Conservation (phyloP, 2,888 invertebrate species). For the Dioctria rufipes region DNA sequence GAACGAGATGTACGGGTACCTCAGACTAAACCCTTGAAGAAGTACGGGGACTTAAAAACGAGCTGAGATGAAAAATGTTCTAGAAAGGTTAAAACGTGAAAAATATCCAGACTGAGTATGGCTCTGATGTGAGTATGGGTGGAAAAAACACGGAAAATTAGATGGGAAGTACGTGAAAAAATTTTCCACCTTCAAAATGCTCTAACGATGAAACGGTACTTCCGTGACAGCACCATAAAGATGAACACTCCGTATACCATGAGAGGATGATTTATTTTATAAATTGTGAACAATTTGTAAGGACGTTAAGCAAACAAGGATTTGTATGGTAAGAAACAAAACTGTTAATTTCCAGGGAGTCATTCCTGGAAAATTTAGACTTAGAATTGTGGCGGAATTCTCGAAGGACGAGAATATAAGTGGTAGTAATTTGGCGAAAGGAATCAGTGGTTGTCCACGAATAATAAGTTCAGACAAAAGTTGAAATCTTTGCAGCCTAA, state of each 20-base stretch:
- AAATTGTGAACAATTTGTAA: slow-evolving; percentile 60
- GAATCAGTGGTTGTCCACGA: slow-evolving; percentile 32
- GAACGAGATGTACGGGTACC: not conserved
- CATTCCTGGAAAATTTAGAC: not conserved
- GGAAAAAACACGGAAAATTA: slow-evolving; percentile 20
- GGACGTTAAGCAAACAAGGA: slow-evolving; percentile 59
- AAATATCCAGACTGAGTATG: slow-evolving; percentile 3
- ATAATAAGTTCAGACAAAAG: not conserved
- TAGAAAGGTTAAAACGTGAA: slow-evolving; percentile 52
- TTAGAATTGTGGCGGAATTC: not conserved
- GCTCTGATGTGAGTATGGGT: slow-evolving; percentile 29
- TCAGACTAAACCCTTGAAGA: slow-evolving; percentile 44
- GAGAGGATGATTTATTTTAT: slow-evolving; percentile 59
- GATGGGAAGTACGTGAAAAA: slow-evolving; percentile 39
- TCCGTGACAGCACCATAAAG: slow-evolving; percentile 10
- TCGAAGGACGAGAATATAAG: slow-evolving; percentile 23
- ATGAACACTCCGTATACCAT: slow-evolving; percentile 28
- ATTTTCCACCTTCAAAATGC: slow-evolving; percentile 42
- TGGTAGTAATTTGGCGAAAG: slow-evolving; percentile 37
- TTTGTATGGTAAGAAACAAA: slow-evolving; percentile 42
- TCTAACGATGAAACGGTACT: slow-evolving; percentile 25
- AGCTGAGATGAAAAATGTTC: slow-evolving; percentile 51
- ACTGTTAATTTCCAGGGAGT: slow-evolving; percentile 23
- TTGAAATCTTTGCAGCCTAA: slow-evolving; percentile 17
- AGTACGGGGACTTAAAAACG: slow-evolving; percentile 48